Percentiles rank a stretch among this genome's conserved stretches.
Conservation (phyloP, 2,113 vertebrate genomes). For the Miniopterus natalensis region DNA sequence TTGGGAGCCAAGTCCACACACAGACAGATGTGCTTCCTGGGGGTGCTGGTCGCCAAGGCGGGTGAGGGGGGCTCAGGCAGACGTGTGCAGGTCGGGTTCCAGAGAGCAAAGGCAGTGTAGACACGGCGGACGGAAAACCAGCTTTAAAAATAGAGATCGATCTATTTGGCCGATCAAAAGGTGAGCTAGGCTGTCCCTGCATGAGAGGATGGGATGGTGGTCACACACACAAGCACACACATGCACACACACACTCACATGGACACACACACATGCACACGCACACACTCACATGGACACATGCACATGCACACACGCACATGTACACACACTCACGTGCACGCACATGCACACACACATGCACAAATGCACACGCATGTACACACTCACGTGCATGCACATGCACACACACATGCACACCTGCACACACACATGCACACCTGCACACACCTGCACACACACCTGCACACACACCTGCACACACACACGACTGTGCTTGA, state of each 20-base stretch:
- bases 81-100: not conserved
- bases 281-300: no score
- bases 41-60: no score
- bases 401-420: no score
- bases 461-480: not conserved
- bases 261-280: no score
- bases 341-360: no score
- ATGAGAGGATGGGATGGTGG: constrained; percentile 53
- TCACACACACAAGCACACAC: not conserved
- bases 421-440: no score
- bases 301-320: no score
- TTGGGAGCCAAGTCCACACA: not conserved
- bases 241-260: no score
- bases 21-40: not conserved
- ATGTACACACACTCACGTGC: no score
- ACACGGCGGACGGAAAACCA: not conserved
- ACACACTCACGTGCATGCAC: no score
- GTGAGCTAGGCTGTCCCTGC: not conserved
- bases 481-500: not conserved
- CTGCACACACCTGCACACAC: no score
- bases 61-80: not conserved
- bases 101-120: not conserved
- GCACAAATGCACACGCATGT: no score
- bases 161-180: not conserved
- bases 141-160: constrained; percentile 36